Evolutionary conservation across 2,888 invertebrate species (phyloP).

Genomic region (Plebejus argus): DNA sequence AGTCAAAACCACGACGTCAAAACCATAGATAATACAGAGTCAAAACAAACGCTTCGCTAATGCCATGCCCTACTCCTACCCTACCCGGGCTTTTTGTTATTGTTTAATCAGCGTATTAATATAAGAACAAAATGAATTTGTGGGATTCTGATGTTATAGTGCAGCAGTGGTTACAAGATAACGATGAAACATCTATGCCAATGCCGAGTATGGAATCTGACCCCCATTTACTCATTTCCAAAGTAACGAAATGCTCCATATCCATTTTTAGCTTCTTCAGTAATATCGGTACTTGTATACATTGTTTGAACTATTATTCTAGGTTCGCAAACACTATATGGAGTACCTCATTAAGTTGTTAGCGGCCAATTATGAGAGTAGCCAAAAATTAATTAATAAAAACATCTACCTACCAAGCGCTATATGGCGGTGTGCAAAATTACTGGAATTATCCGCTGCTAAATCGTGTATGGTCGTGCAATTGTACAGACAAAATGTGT

Average conservation of each 20-base stretch:
- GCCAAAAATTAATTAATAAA: constrained; percentile 64
- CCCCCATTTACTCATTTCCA: constrained; percentile 72
- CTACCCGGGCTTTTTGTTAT: constrained; percentile 26
- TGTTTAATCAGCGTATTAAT: constrained; percentile 15
- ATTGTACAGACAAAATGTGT: constrained; percentile 66
- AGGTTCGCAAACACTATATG: constrained; percentile 77
- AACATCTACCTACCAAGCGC: constrained; percentile 71
- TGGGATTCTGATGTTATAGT: constrained; percentile 52
- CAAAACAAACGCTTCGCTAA: too few relatives aligned
- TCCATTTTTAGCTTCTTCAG: constrained; percentile 23
- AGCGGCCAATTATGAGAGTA: constrained; percentile 67
- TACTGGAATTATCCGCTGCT: constrained; percentile 68
- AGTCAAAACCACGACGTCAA: too few relatives aligned
- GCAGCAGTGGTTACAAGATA: constrained; percentile 59
- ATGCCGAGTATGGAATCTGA: constrained; percentile 64
- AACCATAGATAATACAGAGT: too few relatives aligned
- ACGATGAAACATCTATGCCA: constrained; percentile 61
- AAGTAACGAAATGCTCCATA: constrained; percentile 52
- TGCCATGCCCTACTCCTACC: too few relatives aligned
- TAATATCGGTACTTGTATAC: not conserved
- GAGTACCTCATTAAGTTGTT: constrained; percentile 67
- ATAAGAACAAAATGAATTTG: constrained; percentile 39
- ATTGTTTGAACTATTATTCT: constrained; percentile 25
- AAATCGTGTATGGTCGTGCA: constrained; percentile 71
- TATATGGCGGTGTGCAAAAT: constrained; percentile 73